Base-by-base conservation (phyloP, 2,888 invertebrate genomes). In the Drosophila nr. perissopoda region DNA sequence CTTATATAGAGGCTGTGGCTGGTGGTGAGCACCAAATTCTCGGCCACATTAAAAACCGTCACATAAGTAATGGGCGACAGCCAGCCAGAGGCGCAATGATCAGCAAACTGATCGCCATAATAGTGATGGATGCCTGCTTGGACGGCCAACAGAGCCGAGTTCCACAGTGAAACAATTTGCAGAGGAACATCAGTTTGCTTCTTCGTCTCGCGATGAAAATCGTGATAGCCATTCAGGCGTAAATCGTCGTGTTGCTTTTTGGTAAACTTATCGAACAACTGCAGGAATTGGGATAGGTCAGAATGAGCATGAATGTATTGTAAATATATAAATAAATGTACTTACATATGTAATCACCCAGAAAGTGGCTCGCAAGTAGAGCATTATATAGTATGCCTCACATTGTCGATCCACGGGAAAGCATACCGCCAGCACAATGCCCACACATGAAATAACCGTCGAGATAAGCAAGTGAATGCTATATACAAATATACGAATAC, bases 161-260 rank as follows among this genome's bases (percentile, higher is more conserved):
- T 96, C 95, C 94, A 95, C 25, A 95, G 90, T 10, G 96, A 95
- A 0, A 95, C 94, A 27, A 96, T 92, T 80, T 95, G 95, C 49
- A 96, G 91, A 0, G 96, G 95, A 21, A 95, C 92, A 63, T 95
- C 94, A 80, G 95, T 94, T 61, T 95, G 95, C 65, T 94, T 93
- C 78, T 94, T 94, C 0, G 95, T 95, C 11, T 94, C 94, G 69
- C 95, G 94, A 90, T 96, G 95, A 88, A 96, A 96, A 60, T 96
- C 95, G 68, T 96, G 93, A 85, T 96, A 96, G 4, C 96, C 96
- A 84, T 94, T 94, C 73, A 96, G 93, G 67, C 95, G 93, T 48
- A 96, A 90, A 73, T 94, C 93, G 71, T 95, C 94, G 85, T 96
- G 96, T 82, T 94, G 94, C 38, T 92, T 92, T 89, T 95, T 95